Evolutionary conservation across 2,113 vertebrate species (phyloP).

Genomic region (Pedionomus torquatus): DNA sequence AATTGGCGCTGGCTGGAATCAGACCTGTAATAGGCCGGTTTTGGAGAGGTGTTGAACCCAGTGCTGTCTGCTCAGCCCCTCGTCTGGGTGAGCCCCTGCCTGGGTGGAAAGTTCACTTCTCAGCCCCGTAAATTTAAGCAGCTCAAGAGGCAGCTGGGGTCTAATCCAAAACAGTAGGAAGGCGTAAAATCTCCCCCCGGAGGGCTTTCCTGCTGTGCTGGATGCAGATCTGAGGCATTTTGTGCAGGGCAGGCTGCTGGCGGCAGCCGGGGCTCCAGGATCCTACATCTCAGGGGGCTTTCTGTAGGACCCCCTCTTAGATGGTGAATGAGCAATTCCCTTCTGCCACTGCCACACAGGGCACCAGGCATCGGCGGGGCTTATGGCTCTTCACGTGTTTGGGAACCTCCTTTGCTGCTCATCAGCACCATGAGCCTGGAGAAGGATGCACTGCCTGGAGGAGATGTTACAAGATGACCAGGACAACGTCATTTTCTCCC

Average conservation of each 20-base stretch:
- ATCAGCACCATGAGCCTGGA: accelerated
- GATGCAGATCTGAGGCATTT: neutral
- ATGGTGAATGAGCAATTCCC: accelerated
- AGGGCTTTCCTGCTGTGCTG: neutral
- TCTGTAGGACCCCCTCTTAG: neutral
- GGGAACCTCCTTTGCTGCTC: neutral
- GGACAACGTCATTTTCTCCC: neutral
- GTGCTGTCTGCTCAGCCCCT: neutral
- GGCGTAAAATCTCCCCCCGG: neutral
- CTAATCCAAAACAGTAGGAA: conserved; percentile 8
- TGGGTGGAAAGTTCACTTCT: neutral
- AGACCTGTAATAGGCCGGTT: neutral
- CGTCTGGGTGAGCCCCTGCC: neutral
- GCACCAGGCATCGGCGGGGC: neutral
- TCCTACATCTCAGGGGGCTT: neutral
- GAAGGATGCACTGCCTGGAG: neutral
- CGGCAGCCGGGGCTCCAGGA: accelerated
- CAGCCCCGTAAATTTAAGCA: neutral
- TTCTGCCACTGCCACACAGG: neutral
- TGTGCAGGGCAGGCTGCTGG: neutral
- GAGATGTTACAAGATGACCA: neutral
- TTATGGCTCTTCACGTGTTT: neutral
- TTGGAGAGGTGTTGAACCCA: neutral
- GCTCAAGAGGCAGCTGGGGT: neutral
- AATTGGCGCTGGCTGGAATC: neutral